Percentiles rank a stretch among this genome's conserved stretches.
These are phyloP conservation scores for Schizothorax lantsangensis DNA, from an alignment of 2,797 vertebrate genomes.

Conservation along the genomic window DNA sequence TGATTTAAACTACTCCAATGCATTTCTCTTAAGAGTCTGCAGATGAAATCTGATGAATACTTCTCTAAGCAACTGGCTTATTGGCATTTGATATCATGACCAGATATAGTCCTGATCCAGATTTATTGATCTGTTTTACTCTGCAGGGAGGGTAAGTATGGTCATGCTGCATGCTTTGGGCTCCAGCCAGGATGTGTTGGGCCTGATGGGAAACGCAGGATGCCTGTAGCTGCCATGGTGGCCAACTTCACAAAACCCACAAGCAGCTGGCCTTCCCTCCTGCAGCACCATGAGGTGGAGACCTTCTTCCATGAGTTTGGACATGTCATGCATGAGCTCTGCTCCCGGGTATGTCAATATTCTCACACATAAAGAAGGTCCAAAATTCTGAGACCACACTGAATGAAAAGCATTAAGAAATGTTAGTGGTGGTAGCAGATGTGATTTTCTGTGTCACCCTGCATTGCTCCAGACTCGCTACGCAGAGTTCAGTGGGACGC, in stretches of 20 bases:
- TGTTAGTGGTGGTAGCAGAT: neutral
- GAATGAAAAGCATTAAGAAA: neutral
- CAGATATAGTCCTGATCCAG: slow-evolving; percentile 5
- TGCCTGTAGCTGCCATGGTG: slow-evolving; percentile 91
- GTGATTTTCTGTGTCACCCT: neutral
- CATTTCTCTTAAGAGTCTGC: neutral
- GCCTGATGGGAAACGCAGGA: slow-evolving; percentile 83
- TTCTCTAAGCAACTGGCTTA: neutral
- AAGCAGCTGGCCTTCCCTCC: slow-evolving; percentile 80
- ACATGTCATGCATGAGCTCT: slow-evolving; percentile 96
- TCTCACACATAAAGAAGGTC: neutral
- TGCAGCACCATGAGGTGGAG: slow-evolving; percentile 93
- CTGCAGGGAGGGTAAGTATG: slow-evolving; percentile 92
- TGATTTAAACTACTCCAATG: neutral
- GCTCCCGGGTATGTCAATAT: slow-evolving; percentile 85
- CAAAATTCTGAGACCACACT: neutral
- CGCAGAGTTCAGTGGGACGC: slow-evolving; percentile 92
- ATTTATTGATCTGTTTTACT: slow-evolving; percentile 28
- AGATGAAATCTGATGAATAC: slow-evolving; percentile 6
- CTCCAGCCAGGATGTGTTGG: slow-evolving; percentile 89
- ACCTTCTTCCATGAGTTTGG: slow-evolving; percentile 98
- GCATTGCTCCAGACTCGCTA: slow-evolving; percentile 82
- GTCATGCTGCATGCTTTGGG: slow-evolving; percentile 93
- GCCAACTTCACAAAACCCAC: slow-evolving; percentile 89
- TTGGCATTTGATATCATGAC: neutral